Evolutionary conservation across 1,140 invertebrate genomes (phyloP).

Genomic region (Drosophila cardini): DNA sequence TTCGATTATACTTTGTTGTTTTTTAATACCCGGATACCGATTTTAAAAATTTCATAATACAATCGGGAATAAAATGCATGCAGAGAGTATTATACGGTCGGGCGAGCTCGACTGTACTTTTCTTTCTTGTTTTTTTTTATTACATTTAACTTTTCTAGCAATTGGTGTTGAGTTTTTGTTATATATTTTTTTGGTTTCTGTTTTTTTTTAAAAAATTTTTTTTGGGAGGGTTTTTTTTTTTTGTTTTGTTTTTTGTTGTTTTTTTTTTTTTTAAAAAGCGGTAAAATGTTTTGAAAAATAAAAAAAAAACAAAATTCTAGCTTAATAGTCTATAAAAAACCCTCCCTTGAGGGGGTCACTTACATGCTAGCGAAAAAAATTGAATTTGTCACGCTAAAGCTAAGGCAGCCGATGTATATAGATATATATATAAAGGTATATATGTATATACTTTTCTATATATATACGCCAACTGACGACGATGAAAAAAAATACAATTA

Average conservation of each 20-base stretch:
- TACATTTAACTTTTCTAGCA: slow-evolving; percentile 16
- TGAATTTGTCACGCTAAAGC: slow-evolving; percentile 37
- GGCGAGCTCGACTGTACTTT: too few relatives aligned
- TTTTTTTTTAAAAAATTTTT: slow-evolving; percentile 49
- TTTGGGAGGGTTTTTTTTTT: slow-evolving; percentile 48
- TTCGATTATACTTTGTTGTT: too few relatives aligned
- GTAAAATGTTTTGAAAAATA: too few relatives aligned
- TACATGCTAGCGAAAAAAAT: slow-evolving; percentile 44
- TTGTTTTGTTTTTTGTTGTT: slow-evolving; percentile 15
- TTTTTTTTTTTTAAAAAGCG: too few relatives aligned
- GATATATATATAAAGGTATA: background rate
- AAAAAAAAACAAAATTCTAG: slow-evolving; percentile 29
- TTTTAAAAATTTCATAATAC: too few relatives aligned
- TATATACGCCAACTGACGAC: slow-evolving; percentile 16
- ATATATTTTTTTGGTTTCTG: slow-evolving; percentile 7
- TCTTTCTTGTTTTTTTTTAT: background rate
- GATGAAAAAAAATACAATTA: slow-evolving; percentile 21
- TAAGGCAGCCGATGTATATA: slow-evolving; percentile 14
- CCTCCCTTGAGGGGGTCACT: background rate
- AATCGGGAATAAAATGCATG: too few relatives aligned
- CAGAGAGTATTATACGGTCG: too few relatives aligned
- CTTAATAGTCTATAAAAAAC: slow-evolving; percentile 34
- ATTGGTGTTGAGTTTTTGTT: slow-evolving; percentile 12
- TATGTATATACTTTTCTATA: background rate
- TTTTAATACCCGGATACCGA: too few relatives aligned